Evolutionary conservation across 37 sponge, comb jelly and placozoan species (phyloP), one percentile per base, ranked within the genome.

Genomic region (Mnemiopsis leidyi): DNA sequence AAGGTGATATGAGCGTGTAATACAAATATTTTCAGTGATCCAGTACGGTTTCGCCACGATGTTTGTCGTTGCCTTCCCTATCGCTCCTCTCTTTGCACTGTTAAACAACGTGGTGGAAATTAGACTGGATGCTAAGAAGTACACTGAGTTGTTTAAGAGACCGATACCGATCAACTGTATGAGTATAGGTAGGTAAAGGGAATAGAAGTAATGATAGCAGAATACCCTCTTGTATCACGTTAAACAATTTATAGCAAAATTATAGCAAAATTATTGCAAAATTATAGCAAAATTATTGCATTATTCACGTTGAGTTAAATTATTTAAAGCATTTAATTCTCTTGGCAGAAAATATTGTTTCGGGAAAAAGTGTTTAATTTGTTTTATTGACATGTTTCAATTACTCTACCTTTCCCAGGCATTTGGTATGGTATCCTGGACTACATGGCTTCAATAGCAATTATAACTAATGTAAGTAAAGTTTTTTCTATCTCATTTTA

Each of bases 11-110:
- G n/a, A n/a, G n/a, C n/a, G n/a, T n/a, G n/a, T n/a, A n/a, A n/a
- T n/a, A n/a, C n/a, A n/a, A n/a, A n/a, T 48, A 48, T 48, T 69
- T 69, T 35, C 93, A 94, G 97, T 98, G 25, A 94, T 98, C 68
- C 99, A 98, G 94, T 98, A 95, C 93, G 99, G 99, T 38, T 98
- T 98, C 83, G 94, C 95, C 34, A 98, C 99, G 30, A 94, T 98
- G 76, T 98, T 98, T 93, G 99, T 97, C 23, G 96, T 96, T 13
- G 96, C 97, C 0, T 96, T 98, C 92, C 99, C 99, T 0, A 94
- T 98, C 76, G 97, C 99, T 69, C 99, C 99, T 28, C 82, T 98
- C 40, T 97, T 97, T 95, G 99, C 99, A 32, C 95, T 96, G 69
- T 82, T 98, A 35, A 98, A 98, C 93, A 98, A 98, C 95, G 93